Conservation (phyloP, 2,888 invertebrate genomes). For the Belgica antarctica region DNA sequence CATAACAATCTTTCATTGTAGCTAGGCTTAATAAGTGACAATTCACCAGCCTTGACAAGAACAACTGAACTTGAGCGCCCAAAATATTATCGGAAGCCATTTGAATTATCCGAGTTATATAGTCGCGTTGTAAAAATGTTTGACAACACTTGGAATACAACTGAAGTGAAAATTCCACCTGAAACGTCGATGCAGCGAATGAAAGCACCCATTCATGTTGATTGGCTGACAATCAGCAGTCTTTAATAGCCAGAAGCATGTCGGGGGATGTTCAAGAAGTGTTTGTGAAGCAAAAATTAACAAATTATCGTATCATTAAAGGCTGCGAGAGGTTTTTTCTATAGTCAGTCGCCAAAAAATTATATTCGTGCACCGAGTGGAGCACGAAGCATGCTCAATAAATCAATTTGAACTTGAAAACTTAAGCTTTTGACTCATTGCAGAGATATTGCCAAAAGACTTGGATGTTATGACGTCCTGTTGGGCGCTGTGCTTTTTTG, state of each 20-base stretch:
- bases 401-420: slow-evolving; percentile 28
- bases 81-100: too few relatives aligned
- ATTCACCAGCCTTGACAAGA: not conserved
- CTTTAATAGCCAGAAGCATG: slow-evolving; percentile 2
- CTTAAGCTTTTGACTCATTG: not conserved
- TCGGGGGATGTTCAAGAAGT: not conserved
- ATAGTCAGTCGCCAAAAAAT: not conserved
- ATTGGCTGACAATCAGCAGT: slow-evolving; percentile 1
- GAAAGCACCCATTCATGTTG: not conserved
- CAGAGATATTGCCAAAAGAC: not conserved
- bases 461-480: not conserved
- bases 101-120: too few relatives aligned
- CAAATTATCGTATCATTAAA: slow-evolving; percentile 11
- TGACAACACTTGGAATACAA: too few relatives aligned
- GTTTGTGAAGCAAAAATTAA: slow-evolving; percentile 5
- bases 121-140: too few relatives aligned
- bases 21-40: not conserved
- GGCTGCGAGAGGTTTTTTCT: not conserved
- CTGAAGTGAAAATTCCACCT: not conserved
- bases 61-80: not conserved
- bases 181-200: not conserved
- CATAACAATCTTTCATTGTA: not conserved
- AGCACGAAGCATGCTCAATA: not conserved
- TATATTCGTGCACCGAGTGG: not conserved
- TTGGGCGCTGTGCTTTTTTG: not conserved